These are phyloP conservation scores for Recurvirostra avosetta DNA, from an alignment of 2,113 vertebrate species.

Conservation along the genomic window DNA sequence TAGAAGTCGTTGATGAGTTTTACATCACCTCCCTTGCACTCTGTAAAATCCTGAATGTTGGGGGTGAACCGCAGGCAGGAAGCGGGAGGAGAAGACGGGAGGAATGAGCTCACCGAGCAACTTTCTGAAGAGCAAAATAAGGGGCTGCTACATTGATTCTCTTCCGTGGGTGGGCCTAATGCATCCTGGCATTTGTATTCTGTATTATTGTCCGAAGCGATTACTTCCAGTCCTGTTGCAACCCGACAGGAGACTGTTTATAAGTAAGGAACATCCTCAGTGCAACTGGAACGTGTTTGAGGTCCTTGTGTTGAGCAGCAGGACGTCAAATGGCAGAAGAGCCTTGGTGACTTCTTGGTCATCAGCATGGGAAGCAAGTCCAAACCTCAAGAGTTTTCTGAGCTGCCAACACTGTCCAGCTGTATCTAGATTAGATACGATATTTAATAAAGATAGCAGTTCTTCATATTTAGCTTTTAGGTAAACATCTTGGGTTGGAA, in stretches of 20 bases:
- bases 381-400: neutral
- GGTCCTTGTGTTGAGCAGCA: neutral
- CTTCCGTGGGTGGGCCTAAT: neutral
- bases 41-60: neutral
- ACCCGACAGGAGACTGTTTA: neutral
- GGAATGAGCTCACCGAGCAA: neutral
- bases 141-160: neutral
- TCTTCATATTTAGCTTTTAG: neutral
- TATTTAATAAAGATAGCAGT: neutral
- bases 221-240: neutral
- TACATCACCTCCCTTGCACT: neutral
- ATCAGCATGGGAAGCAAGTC: neutral
- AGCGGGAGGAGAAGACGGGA: neutral
- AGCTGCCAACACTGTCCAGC: neutral
- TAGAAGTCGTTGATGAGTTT: neutral
- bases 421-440: neutral
- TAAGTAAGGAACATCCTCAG: neutral
- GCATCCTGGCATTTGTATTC: neutral
- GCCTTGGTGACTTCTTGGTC: neutral
- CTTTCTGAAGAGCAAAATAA: neutral
- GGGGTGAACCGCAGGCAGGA: neutral
- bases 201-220: accelerated
- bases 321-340: neutral
- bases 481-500: neutral
- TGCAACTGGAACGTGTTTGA: accelerated